phyloP scores from a whole-genome alignment of 2,113 vertebrate species.

The Psammodynastes pulverulentus region DNA sequence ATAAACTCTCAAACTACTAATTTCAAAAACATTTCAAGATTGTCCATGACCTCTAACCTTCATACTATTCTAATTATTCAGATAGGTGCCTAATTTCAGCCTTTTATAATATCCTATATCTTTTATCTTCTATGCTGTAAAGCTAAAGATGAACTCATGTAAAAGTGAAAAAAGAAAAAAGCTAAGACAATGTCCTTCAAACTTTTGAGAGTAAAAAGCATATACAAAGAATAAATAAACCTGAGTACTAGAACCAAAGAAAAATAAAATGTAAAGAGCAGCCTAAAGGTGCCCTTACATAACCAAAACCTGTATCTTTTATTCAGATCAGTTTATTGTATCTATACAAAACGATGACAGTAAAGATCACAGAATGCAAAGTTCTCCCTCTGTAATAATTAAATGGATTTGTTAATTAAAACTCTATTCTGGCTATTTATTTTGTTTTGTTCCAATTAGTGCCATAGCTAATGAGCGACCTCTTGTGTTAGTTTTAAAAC shows the following conservation, averaged over 20 bases:
- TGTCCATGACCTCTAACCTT: neutral
- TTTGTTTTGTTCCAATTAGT: neutral
- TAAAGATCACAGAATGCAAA: neutral
- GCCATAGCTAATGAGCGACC: slow-evolving; percentile 58
- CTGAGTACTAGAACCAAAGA: neutral
- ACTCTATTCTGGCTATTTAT: neutral
- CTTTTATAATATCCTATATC: neutral
- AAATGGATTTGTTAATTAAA: neutral
- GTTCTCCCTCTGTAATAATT: neutral
- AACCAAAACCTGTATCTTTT: neutral
- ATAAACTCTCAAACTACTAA: neutral
- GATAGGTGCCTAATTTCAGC: neutral
- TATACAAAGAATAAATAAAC: neutral
- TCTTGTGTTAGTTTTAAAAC: slow-evolving; percentile 48
- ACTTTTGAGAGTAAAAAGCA: neutral
- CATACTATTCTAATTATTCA: neutral
- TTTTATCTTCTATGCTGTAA: neutral
- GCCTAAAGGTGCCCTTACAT: neutral
- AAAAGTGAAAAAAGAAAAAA: too few species aligned
- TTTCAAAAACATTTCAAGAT: neutral
- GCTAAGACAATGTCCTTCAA: neutral
- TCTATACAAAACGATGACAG: neutral
- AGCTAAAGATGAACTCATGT: neutral
- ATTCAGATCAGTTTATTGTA: neutral
- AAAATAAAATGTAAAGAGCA: neutral